A percentile compares a stretch with the other conserved stretches of the same genome.
phyloP scores from a whole-genome alignment of 92 coral and sea anemone genomes.

The Heteractis magnifica region DNA sequence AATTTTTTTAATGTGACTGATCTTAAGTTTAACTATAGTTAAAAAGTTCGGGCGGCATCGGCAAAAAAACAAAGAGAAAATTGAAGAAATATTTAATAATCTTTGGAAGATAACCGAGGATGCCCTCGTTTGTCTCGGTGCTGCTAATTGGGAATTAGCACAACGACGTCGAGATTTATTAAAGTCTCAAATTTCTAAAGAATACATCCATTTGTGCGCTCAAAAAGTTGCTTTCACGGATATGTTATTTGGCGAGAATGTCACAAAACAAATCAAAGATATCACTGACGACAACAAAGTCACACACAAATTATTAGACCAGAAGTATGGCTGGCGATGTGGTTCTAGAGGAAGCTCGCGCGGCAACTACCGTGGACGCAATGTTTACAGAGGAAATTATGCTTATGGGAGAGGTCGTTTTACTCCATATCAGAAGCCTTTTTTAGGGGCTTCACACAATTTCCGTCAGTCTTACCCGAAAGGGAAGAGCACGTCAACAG shows the following conservation, averaged over 20 bases:
- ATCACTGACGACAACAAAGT: conserved; percentile 34
- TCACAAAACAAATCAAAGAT: conserved; percentile 33
- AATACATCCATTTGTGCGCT: no score
- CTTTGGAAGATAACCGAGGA: conserved; percentile 44
- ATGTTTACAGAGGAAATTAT: conserved; percentile 11
- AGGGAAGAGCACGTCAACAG: conserved; percentile 13
- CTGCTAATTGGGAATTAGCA: conserved; percentile 43
- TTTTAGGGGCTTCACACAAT: conserved; percentile 26
- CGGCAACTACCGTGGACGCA: conserved; percentile 15
- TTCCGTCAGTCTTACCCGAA: conserved; percentile 14
- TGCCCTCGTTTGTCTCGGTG: conserved; percentile 33
- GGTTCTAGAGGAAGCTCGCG: conserved; percentile 3
- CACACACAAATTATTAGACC: conserved; percentile 18
- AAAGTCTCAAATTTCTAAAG: not conserved
- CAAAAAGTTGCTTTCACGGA: conserved; percentile 14
- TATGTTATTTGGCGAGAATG: conserved; percentile 36
- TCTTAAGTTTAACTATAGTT: no score
- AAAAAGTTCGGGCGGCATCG: no score
- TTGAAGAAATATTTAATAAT: conserved; percentile 28
- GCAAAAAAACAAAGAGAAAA: conserved; percentile 10
- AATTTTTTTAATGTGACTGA: no score
- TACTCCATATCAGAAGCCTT: conserved; percentile 33
- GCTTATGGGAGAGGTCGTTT: conserved; percentile 6
- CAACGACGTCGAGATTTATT: conserved; percentile 25
- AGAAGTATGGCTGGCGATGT: conserved; percentile 1